These are phyloP conservation scores for Tetranychus truncatus DNA, from an alignment of 2,888 invertebrate genomes.

Conservation along the genomic window DNA sequence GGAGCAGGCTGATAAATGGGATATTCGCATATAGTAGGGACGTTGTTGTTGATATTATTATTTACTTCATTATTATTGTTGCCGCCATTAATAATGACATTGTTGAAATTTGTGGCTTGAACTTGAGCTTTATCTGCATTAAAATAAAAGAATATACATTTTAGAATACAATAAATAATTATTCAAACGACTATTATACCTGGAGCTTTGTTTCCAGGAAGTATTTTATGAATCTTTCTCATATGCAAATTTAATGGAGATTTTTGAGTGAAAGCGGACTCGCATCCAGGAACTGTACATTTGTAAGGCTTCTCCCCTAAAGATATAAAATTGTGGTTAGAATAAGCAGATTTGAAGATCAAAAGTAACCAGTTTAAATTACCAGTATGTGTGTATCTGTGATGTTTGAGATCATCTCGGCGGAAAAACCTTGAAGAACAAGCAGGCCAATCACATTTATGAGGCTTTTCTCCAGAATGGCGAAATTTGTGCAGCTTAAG, in stretches of 20 bases:
- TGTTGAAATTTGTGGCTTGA: neutral
- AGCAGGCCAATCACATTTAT: neutral
- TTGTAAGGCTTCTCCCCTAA: slow-evolving; percentile 6
- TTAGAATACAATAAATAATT: neutral
- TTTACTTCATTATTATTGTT: too few relatives aligned
- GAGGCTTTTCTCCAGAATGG: slow-evolving; percentile 10
- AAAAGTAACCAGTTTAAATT: neutral
- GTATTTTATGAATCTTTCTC: slow-evolving; percentile 8
- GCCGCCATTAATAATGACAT: too few relatives aligned
- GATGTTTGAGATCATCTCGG: slow-evolving; percentile 9
- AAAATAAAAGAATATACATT: neutral
- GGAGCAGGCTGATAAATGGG: too few relatives aligned
- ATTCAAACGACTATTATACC: neutral
- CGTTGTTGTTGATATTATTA: too few relatives aligned
- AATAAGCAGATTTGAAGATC: neutral
- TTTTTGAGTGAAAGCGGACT: slow-evolving; percentile 8
- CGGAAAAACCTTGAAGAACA: slow-evolving; percentile 7
- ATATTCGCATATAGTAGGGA: too few relatives aligned
- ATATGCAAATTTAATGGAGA: slow-evolving; percentile 10
- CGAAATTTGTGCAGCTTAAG: slow-evolving; percentile 9
- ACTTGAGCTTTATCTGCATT: neutral
- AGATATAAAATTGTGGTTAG: neutral
- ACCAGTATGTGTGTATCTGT: slow-evolving; percentile 9
- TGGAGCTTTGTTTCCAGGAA: neutral
- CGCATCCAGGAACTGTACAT: slow-evolving; percentile 5